A percentile compares a stretch with the other conserved stretches of the same genome.
phyloP scores from a whole-genome alignment of 2,888 invertebrate species.

The Drosophila leonis region DNA sequence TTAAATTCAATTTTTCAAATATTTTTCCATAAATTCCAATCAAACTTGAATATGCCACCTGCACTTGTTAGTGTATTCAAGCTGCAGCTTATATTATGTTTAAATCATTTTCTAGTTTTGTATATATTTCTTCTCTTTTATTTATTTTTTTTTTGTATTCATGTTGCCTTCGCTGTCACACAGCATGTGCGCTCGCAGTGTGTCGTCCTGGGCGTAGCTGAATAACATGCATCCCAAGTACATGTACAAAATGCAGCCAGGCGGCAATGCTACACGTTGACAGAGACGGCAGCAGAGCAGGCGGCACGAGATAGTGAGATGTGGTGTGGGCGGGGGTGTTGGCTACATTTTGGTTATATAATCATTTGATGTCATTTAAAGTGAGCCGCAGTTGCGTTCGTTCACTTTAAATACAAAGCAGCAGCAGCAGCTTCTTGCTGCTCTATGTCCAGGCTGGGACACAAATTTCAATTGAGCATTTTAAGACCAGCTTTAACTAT shows the following conservation, averaged over 20 bases:
- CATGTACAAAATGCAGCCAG: slow-evolving; percentile 73
- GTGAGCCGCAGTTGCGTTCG: slow-evolving; percentile 10
- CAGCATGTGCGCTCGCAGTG: slow-evolving; percentile 55
- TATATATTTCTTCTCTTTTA: not conserved
- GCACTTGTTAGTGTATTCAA: slow-evolving; percentile 14
- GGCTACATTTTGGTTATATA: slow-evolving; percentile 51
- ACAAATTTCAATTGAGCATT: slow-evolving; percentile 20
- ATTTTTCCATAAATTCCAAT: not conserved
- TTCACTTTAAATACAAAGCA: slow-evolving; percentile 18
- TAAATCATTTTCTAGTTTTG: slow-evolving; percentile 2
- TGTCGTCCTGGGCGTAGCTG: slow-evolving; percentile 48
- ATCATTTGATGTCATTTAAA: slow-evolving; percentile 49
- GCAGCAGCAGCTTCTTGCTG: not conserved
- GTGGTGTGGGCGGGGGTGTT: not conserved
- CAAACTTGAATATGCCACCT: not conserved
- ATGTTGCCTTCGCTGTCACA: slow-evolving; percentile 40
- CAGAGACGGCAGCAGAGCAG: slow-evolving; percentile 13
- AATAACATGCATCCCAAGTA: slow-evolving; percentile 66
- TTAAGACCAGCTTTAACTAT: slow-evolving; percentile 35
- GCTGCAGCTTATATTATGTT: not conserved
- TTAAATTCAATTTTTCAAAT: not conserved
- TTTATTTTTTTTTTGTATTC: slow-evolving; percentile 2
- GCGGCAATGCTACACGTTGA: slow-evolving; percentile 71
- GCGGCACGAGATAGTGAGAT: not conserved
- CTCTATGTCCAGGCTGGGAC: slow-evolving; percentile 11